phyloP scores from a whole-genome alignment of 2,797 vertebrate genomes.

The Anguilla pacifica region DNA sequence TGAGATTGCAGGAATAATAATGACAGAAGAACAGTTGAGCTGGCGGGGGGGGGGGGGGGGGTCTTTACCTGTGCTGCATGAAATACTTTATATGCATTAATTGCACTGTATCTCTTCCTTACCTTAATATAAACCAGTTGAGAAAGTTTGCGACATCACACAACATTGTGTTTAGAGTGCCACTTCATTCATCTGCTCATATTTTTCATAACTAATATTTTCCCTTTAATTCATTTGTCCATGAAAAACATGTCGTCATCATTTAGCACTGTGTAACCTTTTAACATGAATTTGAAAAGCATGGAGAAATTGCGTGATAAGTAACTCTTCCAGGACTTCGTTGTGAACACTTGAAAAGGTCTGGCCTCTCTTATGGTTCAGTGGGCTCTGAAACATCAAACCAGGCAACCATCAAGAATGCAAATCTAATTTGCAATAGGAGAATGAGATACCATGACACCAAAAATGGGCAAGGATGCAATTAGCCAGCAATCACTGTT shows the following conservation, averaged over 20 bases:
- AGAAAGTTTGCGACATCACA: conserved; percentile 42
- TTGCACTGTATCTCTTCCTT: conserved; percentile 55
- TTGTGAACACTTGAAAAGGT: conserved; percentile 36
- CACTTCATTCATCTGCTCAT: too few species aligned
- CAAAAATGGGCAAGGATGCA: too few species aligned
- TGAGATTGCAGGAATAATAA: conserved; percentile 66
- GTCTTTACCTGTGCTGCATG: not conserved
- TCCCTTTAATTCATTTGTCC: conserved; percentile 53
- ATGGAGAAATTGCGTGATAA: conserved; percentile 18
- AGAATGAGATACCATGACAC: not conserved
- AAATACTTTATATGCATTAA: conserved; percentile 42
- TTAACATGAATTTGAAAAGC: not conserved
- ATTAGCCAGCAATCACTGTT: too few species aligned
- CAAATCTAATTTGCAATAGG: not conserved
- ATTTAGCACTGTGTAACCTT: conserved; percentile 20
- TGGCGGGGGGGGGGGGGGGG: too few species aligned
- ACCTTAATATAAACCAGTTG: conserved; percentile 63
- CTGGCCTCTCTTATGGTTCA: conserved; percentile 48
- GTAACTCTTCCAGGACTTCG: conserved; percentile 40
- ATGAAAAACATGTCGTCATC: conserved; percentile 33
- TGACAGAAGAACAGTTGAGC: conserved; percentile 49
- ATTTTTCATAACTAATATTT: conserved; percentile 19
- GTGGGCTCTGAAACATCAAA: conserved; percentile 42
- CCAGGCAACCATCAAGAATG: conserved; percentile 17
- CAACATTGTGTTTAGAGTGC: conserved; percentile 28